Base-by-base conservation (phyloP, 1,140 invertebrate genomes). In the Teleopsis dalmanni region DNA sequence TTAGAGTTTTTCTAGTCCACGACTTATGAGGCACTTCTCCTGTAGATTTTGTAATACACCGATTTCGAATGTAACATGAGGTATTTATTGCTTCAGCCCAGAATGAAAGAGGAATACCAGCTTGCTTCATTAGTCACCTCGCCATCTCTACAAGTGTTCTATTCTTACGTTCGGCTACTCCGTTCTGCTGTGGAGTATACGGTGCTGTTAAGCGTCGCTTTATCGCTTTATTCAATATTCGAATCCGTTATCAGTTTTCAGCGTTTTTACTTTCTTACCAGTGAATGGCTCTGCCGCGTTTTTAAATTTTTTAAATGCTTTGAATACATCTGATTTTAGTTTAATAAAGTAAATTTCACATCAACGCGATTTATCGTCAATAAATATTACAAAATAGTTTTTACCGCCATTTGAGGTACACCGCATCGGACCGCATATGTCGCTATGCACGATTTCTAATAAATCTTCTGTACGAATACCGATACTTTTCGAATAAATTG, bases 171-270 rank as follows among this genome's bases (percentile, higher is more conserved):
- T n/a, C n/a, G n/a, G 9, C 14, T 19, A 40, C 19, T 4, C 37
- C 37, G 18, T 40, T 40, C 21, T 40, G 43, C 27, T 45, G 27
- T 27, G 27, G 43, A 18, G 27, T 45, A 31, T 45, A 11, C 26
- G 43, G 27, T 19, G 34, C 31, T 9, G 31, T 36, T 47, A 47
- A 31, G 7, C 44, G 31, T 47, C 44, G 29, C 36, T 47, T 47
- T 47, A 47, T 47, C 3, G 31, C 44, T 14, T 45, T 18, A 18
- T 40, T 6, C 7, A 3, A 23, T 40, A 40, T 18, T 40, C 37
- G 5, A 19, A 19, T 21, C 37, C 37, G 14, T 27, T 42, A 42
- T 42, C 22, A 42, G 40, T 42, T 16, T 42, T 5, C 4, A 42
- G 40, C 25, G 11, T 26, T 27, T 42, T 42, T 26, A 42, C 27